A percentile compares a stretch with the other conserved stretches of the same genome.
Conservation (phyloP, 1,140 invertebrate genomes). For the Drosophila albomicans region DNA sequence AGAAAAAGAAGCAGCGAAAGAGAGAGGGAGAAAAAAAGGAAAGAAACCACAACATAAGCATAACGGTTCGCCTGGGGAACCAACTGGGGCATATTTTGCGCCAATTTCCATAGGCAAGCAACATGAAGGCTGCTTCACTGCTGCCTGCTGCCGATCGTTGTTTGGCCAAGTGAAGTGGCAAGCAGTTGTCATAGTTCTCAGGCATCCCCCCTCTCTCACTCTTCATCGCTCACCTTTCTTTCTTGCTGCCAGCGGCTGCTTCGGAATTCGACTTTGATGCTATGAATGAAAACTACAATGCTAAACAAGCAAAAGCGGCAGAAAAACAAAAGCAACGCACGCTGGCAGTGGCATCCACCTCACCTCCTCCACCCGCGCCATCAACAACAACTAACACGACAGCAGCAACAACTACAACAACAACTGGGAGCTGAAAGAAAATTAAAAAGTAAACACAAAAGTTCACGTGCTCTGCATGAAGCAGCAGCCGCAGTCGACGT, state of each 20-base stretch:
- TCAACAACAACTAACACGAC: slow-evolving; percentile 24
- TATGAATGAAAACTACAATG: slow-evolving; percentile 71
- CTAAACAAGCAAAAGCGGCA: slow-evolving; percentile 47
- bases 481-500: slow-evolving; percentile 16
- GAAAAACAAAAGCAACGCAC: slow-evolving; percentile 22
- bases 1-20: slow-evolving; percentile 36
- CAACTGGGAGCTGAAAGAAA: slow-evolving; percentile 59
- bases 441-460: slow-evolving; percentile 82
- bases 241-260: slow-evolving; percentile 1
- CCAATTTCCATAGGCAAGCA: slow-evolving; percentile 78
- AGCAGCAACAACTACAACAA: slow-evolving; percentile 45
- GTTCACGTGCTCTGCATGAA: slow-evolving; percentile 73
- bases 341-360: slow-evolving; percentile 16
- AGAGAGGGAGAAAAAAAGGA: slow-evolving; percentile 17
- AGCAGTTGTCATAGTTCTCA: slow-evolving; percentile 55
- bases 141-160: slow-evolving; percentile 51
- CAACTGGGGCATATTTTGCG: slow-evolving; percentile 75
- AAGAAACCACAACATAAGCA: slow-evolving; percentile 54
- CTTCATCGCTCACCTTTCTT: not conserved
- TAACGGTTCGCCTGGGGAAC: slow-evolving; percentile 57
- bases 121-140: slow-evolving; percentile 6
- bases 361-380: slow-evolving; percentile 36
- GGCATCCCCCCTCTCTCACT: not conserved
- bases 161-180: slow-evolving; percentile 40
- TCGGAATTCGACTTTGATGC: slow-evolving; percentile 32